phyloP scores from a whole-genome alignment of 1,140 invertebrate genomes.

The Piezodorus guildinii region DNA sequence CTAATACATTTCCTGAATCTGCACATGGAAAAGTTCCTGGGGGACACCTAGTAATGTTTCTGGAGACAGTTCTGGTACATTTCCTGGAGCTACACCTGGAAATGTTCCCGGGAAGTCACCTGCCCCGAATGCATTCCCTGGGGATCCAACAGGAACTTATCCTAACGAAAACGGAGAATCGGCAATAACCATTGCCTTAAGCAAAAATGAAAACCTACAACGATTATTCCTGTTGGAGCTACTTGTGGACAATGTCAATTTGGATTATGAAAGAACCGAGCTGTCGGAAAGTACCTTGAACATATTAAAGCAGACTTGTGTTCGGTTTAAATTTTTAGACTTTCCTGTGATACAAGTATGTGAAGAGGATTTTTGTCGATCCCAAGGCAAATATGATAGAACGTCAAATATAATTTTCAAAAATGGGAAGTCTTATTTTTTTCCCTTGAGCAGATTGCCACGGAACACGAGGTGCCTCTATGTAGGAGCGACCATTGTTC shows the following conservation, averaged over 20 bases:
- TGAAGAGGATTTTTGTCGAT: conserved; percentile 29
- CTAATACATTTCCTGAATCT: too few species aligned
- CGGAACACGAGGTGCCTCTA: neutral
- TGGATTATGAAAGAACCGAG: neutral
- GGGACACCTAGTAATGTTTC: too few species aligned
- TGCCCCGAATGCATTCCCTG: too few species aligned
- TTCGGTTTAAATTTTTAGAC: conserved; percentile 32
- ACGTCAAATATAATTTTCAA: conserved; percentile 31
- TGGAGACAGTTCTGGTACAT: too few species aligned
- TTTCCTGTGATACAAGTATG: conserved; percentile 33
- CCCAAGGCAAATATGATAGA: conserved; percentile 26
- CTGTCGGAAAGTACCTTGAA: neutral
- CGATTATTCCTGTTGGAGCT: conserved; percentile 9
- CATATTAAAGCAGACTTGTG: conserved; percentile 19
- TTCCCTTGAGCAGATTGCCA: conserved; percentile 30
- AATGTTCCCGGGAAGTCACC: too few species aligned
- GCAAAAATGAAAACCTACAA: neutral
- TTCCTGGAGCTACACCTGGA: too few species aligned
- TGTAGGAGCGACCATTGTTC: neutral
- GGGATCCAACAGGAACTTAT: too few species aligned
- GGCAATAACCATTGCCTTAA: too few species aligned
- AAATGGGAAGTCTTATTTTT: conserved; percentile 39
- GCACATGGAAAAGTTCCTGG: too few species aligned
- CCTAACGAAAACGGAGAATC: too few species aligned
- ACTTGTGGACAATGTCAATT: conserved; percentile 3